These are phyloP conservation scores for Myotis daubentonii DNA, from an alignment of 2,797 vertebrate genomes.

Conservation along the genomic window DNA sequence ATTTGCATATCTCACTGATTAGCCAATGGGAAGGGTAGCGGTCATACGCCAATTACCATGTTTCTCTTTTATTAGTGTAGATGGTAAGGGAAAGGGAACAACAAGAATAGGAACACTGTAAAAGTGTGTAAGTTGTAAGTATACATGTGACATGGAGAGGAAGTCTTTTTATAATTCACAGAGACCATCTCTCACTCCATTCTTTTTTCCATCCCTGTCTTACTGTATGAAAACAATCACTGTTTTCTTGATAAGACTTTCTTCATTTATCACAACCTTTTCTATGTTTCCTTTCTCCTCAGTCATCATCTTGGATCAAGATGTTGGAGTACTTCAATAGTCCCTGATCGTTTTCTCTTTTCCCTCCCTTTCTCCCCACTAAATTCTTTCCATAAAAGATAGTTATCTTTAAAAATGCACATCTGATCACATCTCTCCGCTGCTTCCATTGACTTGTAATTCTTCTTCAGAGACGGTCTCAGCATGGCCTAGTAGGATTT, in stretches of 20 bases:
- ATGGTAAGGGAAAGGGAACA: not conserved
- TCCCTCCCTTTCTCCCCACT: not conserved
- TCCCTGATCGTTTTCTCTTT: not conserved
- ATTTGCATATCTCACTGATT: too few relatives aligned
- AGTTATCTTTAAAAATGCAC: not conserved
- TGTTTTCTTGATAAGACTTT: not conserved
- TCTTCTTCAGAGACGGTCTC: not conserved
- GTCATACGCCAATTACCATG: too few relatives aligned
- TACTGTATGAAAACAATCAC: not conserved
- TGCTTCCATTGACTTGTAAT: not conserved
- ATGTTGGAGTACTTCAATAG: not conserved
- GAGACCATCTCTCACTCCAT: not conserved
- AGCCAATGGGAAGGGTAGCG: too few relatives aligned
- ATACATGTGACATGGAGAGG: not conserved
- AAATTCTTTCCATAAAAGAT: slow-evolving; percentile 12
- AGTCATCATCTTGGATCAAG: slow-evolving; percentile 4
- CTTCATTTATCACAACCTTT: not conserved
- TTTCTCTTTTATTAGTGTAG: too few relatives aligned
- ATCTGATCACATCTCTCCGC: not conserved
- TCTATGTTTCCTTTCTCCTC: not conserved
- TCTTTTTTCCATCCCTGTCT: not conserved
- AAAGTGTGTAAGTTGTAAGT: not conserved
- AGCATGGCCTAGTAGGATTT: not conserved
- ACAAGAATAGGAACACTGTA: not conserved
- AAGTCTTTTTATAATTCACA: not conserved